These are phyloP conservation scores for Diadophis punctatus DNA, from an alignment of 2,113 vertebrate genomes.

Conservation along the genomic window DNA sequence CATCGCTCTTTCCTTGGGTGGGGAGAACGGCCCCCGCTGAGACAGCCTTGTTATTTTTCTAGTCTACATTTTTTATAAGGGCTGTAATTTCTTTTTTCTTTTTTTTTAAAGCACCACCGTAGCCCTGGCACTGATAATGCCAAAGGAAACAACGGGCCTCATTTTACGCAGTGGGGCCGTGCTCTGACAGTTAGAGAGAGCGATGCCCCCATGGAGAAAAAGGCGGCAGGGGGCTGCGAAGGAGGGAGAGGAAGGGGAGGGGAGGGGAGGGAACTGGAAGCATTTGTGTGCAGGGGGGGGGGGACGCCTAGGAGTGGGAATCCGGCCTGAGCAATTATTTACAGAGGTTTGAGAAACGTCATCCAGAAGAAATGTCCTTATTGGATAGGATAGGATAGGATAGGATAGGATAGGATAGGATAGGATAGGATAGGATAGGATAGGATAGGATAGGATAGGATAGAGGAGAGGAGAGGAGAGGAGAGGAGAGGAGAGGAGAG, in stretches of 20 bases:
- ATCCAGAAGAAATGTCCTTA: neutral
- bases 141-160: slow-evolving; percentile 10
- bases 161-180: neutral
- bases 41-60: slow-evolving; percentile 31
- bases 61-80: slow-evolving; percentile 32
- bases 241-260: neutral
- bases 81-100: slow-evolving; percentile 29
- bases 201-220: neutral
- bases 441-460: too few relatives aligned
- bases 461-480: too few relatives aligned
- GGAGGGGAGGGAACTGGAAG: neutral
- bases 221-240: neutral
- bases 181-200: accelerated
- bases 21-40: neutral
- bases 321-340: neutral
- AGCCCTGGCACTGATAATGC: neutral
- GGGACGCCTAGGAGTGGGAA: neutral
- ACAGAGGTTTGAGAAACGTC: neutral
- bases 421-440: too few relatives aligned
- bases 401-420: too few relatives aligned
- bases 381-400: accelerated
- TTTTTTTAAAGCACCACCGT: slow-evolving; percentile 25
- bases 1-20: slow-evolving; percentile 39
- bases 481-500: too few relatives aligned
- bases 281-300: neutral